A percentile compares a stretch with the other conserved stretches of the same genome.
Evolutionary conservation across 2,797 vertebrate genomes (phyloP).

Genomic region (Enteromius unitaeniatus): DNA sequence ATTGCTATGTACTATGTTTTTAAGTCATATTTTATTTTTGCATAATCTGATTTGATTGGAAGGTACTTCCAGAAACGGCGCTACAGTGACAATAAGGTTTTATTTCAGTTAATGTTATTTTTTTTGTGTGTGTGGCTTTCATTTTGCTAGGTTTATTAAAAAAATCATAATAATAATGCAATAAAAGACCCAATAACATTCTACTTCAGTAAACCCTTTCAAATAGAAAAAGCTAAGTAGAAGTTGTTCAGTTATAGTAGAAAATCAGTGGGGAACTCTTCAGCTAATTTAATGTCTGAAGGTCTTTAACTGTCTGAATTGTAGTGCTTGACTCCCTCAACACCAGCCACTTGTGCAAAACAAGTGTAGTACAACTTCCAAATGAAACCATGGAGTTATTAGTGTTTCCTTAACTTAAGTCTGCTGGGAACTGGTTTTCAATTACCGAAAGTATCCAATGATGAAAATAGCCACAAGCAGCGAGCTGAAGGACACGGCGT

Average conservation of each 20-base stretch:
- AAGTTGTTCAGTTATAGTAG: background rate
- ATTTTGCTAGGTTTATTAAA: background rate
- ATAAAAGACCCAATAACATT: background rate
- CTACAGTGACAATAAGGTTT: background rate
- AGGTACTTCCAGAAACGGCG: too few relatives aligned
- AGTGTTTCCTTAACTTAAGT: background rate
- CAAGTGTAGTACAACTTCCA: background rate
- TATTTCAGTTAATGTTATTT: background rate
- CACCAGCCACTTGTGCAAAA: background rate
- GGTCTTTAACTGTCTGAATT: background rate
- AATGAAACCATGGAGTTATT: background rate
- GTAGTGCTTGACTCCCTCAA: background rate
- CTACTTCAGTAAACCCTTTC: background rate
- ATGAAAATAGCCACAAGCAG: conserved; percentile 86
- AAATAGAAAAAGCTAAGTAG: background rate
- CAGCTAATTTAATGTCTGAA: background rate
- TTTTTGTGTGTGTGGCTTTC: background rate
- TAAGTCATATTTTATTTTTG: too few relatives aligned
- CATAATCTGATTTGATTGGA: too few relatives aligned
- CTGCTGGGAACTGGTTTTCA: background rate
- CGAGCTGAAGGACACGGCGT: conserved; percentile 87
- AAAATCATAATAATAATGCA: background rate
- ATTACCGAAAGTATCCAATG: conserved; percentile 88
- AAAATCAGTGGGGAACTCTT: background rate
- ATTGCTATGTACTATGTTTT: too few relatives aligned